A percentile compares a stretch with the other conserved stretches of the same genome.
These are phyloP conservation scores for Drosophila asahinai DNA, from an alignment of 1,140 invertebrate genomes.

Conservation along the genomic window DNA sequence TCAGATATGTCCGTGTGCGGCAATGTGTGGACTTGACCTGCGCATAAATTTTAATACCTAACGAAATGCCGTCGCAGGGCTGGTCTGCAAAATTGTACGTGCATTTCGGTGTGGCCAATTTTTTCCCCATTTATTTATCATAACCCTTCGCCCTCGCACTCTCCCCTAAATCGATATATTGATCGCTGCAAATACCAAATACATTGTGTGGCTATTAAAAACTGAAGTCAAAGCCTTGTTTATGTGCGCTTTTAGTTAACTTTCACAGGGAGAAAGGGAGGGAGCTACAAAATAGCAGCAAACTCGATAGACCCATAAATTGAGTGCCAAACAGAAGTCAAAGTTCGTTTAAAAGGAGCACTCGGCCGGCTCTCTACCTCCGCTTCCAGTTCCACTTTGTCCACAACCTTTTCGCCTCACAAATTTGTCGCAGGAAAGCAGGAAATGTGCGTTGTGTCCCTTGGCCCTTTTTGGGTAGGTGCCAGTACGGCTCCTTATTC, in stretches of 20 bases:
- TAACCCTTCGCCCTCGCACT: constrained; percentile 13
- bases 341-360: constrained; percentile 72
- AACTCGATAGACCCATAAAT: constrained; percentile 82
- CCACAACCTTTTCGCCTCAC: constrained; percentile 58
- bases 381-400: constrained; percentile 18
- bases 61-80: constrained; percentile 63
- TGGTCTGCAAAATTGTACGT: constrained; percentile 48
- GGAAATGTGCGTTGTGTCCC: constrained; percentile 75
- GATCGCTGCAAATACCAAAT: constrained; percentile 50
- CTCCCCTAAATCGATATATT: constrained; percentile 24
- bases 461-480: constrained; percentile 55
- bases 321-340: constrained; percentile 75
- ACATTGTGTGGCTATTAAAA: constrained; percentile 73
- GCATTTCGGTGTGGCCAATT: constrained; percentile 51
- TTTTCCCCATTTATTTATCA: constrained; percentile 49
- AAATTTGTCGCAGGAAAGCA: constrained; percentile 82
- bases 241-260: constrained; percentile 80
- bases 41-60: constrained; percentile 80
- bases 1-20: constrained; percentile 58
- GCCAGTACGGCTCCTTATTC: constrained; percentile 52
- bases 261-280: constrained; percentile 15
- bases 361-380: constrained; percentile 4
- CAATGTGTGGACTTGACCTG: constrained; percentile 65
- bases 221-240: constrained; percentile 72
- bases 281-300: constrained; percentile 22